Evolutionary conservation across 2,888 invertebrate species (phyloP), one percentile per base, ranked within the genome.

Genomic region (Noctua janthe): DNA sequence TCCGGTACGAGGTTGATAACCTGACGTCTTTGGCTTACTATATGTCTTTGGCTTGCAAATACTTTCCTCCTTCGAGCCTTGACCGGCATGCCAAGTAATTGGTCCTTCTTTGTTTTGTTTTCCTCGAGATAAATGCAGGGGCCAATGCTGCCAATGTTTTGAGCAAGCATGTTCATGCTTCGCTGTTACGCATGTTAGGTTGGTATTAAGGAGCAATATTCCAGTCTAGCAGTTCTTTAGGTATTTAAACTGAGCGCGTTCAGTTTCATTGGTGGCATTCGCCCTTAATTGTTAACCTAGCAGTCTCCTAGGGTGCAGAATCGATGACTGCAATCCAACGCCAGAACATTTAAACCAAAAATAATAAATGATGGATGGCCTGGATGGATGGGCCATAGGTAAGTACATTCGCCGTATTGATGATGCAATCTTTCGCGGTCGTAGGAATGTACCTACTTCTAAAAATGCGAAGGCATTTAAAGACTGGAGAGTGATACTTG

Each of bases 41-140:
- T 29, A 29, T 29, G 77, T 13, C 66, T 64, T 84, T 71, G 64
- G 13, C 29, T 64, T 17, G 29, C 69, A 15, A 74, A 66, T 64
- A 72, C 56, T 85, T 80, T 77, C 75, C 84, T 80, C 69, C 62
- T 80, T 51, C 20, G 13, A 73, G n/a, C 73, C 84, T 67, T 83
- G 84, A 73, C 69, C 35, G 51, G 56, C 35, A 71, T 47, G 49
- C 1, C 5, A 69, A 56, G n/a, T 47, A 70, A 75, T 54, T 67
- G 54, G 17, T 64, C 8, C 51, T 39, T 47, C n/a, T 51, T 23
- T 29, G 4, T 71, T 51, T 66, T 66, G 64, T 75, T 43, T 49
- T 71, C 56, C 73, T 81, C 20, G 20, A 59, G 43, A 81, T 54
- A 69, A 51, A 80, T 47, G 17, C 54, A 43, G 2, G 20, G 17